Base-by-base conservation (phyloP, 2,797 vertebrate genomes). In the Galago senegalensis region DNA sequence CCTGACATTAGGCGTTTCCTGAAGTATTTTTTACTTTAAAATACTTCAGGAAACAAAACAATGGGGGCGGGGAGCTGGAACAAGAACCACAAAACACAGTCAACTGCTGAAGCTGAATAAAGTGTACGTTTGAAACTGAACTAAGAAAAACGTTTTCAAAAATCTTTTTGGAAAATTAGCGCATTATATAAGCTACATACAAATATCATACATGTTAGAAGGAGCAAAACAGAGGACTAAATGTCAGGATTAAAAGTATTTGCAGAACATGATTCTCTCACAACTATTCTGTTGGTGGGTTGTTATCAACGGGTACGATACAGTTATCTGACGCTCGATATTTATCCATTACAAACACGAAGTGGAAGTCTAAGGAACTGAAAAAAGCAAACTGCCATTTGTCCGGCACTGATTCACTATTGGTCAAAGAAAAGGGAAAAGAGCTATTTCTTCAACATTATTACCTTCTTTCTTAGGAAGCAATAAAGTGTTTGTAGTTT, bases 21-120 rank as follows among this genome's bases (percentile, higher is more conserved):
- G n/a, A n/a, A n/a, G n/a, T n/a, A n/a, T n/a, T n/a, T n/a, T n/a
- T 91, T 53, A 5, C 46, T 92, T 92, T 83, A 63, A 89, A 75
- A 87, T 20, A 90, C 23, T 69, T 69, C 17, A 40, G 25, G 49
- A 94, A 76, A 87, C 17, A 53, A 65, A 81, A 94, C n/a, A 73
- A 20, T 3, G 7, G 10, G 0, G 3, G 29, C 0, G 2, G 29
- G 17, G 5, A 43, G 7, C 10, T 69, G 2, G 58, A 49, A 63
- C 3, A 87, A 80, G 25, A 87, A 46, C 1, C 60, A 67, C 31
- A 58, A 63, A 29, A n/a, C 40, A 27, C 46, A 4, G 21, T 56
- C 34, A 65, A 81, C 10, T 72, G 34, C 5, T 53, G 16, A 94
- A 53, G n/a, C 17, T 7, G 7, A 3, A 21, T 27, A 10, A 61